Evolutionary conservation across 1,140 invertebrate species (phyloP).

Genomic region (Eulimnadia texana): DNA sequence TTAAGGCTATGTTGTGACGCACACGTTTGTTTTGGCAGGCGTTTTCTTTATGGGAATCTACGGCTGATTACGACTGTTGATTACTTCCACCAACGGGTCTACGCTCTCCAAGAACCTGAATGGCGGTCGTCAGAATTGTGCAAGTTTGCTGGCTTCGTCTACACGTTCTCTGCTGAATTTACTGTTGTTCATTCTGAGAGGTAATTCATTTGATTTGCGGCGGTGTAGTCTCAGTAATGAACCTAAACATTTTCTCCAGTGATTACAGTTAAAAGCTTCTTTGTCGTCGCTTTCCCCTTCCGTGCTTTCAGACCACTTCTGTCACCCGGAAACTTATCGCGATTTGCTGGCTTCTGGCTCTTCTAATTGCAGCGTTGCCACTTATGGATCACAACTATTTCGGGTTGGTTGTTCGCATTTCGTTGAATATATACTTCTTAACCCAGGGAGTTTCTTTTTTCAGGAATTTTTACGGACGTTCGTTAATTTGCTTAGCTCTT

Average conservation of each 20-base stretch:
- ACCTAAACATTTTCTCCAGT: no score
- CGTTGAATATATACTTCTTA: not conserved
- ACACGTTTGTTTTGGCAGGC: no score
- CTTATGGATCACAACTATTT: conserved; percentile 35
- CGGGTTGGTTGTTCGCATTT: conserved; percentile 17
- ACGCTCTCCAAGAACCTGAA: conserved; percentile 33
- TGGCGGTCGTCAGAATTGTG: conserved; percentile 38
- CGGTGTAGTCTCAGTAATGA: no score
- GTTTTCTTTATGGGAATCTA: conserved; percentile 40
- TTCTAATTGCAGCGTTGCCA: conserved; percentile 32
- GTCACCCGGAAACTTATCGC: conserved; percentile 33
- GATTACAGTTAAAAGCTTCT: conserved; percentile 39
- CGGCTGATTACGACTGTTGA: conserved; percentile 39
- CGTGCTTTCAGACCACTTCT: conserved; percentile 28
- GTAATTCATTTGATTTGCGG: no score
- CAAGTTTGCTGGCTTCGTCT: conserved; percentile 43
- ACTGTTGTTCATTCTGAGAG: conserved; percentile 44
- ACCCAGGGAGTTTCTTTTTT: not conserved
- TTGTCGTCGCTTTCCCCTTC: conserved; percentile 41
- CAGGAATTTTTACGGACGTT: conserved; percentile 40
- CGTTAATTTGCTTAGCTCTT: conserved; percentile 42
- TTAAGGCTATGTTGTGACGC: no score
- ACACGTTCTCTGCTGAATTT: conserved; percentile 48
- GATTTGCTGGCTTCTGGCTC: conserved; percentile 33
- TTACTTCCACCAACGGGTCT: conserved; percentile 35